phyloP scores from a whole-genome alignment of 2,113 vertebrate genomes.

The Scopus umbretta region DNA sequence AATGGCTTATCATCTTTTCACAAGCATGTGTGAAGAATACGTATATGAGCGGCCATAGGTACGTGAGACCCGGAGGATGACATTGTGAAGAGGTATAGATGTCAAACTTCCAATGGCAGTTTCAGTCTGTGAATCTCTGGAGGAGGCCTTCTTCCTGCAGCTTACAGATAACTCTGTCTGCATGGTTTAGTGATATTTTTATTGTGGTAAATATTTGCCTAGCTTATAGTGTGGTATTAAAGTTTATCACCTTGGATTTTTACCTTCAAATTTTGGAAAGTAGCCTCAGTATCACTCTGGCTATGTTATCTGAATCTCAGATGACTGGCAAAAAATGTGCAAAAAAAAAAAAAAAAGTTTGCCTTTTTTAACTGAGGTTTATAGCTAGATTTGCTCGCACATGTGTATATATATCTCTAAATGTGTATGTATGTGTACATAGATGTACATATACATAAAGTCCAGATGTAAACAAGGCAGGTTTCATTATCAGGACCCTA shows the following conservation, averaged over 20 bases:
- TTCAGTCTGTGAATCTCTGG: not conserved
- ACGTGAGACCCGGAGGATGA: not conserved
- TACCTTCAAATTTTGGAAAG: not conserved
- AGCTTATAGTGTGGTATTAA: not conserved
- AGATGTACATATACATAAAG: no score
- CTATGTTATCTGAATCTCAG: not conserved
- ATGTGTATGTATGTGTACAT: not conserved
- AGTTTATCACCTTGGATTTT: not conserved
- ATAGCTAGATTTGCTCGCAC: not conserved
- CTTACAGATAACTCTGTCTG: not conserved
- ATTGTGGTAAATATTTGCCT: not conserved
- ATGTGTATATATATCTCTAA: not conserved
- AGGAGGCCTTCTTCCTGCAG: not conserved
- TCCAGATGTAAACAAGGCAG: no score
- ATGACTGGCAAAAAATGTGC: not conserved
- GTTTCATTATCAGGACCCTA: not conserved
- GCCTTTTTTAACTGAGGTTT: not conserved
- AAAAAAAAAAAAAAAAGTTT: not conserved
- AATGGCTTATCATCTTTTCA: not conserved
- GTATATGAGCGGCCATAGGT: fast-evolving
- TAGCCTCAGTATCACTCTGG: not conserved
- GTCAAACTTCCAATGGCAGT: not conserved
- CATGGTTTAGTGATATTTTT: not conserved
- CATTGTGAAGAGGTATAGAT: not conserved
- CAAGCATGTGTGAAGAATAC: not conserved